These are phyloP conservation scores for Aspiorhynchus laticeps DNA, from an alignment of 2,113 vertebrate species.

Conservation along the genomic window DNA sequence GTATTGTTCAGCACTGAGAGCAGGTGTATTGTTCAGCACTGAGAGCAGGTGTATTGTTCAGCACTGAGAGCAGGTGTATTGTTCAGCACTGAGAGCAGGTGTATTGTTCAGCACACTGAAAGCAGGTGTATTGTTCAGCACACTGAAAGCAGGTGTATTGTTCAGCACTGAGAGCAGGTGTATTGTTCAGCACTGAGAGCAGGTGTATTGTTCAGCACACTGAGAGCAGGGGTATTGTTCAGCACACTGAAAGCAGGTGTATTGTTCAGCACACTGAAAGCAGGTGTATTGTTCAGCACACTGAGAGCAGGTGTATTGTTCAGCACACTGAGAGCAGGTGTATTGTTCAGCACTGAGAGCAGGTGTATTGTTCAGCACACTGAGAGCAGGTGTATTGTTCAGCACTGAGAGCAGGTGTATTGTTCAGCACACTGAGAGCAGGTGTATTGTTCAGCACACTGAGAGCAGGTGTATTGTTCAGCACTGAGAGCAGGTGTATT, in stretches of 20 bases:
- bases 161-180: not conserved
- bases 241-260: not conserved
- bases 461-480: not conserved
- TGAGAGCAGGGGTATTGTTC: too few relatives aligned
- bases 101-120: too few relatives aligned
- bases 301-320: not conserved
- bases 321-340: not conserved
- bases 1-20: too few relatives aligned
- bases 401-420: not conserved
- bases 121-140: not conserved
- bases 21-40: accelerated
- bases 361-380: not conserved
- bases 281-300: accelerated
- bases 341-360: too few relatives aligned
- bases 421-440: too few relatives aligned
- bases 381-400: not conserved
- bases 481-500: not conserved
- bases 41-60: not conserved
- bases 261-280: too few relatives aligned
- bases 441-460: too few relatives aligned
- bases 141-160: not conserved
- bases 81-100: not conserved
- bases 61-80: not conserved
- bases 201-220: not conserved
- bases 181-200: too few relatives aligned